Base-by-base conservation (phyloP, 2,797 vertebrate genomes). In the Sebastes kiyomatsui region DNA sequence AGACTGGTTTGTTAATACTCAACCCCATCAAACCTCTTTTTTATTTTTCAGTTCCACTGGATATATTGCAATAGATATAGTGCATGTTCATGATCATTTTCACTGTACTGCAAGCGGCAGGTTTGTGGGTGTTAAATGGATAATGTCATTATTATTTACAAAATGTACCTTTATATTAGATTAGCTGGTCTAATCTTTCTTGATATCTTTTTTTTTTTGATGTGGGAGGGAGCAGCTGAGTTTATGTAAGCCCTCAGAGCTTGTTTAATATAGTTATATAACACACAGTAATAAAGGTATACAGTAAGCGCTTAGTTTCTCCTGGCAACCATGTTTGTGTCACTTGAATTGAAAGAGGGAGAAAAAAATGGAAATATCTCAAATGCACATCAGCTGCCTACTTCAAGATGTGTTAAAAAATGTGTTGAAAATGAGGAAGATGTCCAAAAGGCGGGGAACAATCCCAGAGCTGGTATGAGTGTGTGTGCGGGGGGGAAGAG, bases 371-470 rank as follows among this genome's bases (percentile, higher is more conserved):
- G 2, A 30, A 25, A 76, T 11, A 12, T 18, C 14, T 35, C 4
- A 10, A 49, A 20, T 61, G 32, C 22, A 58, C n/a, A 35, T 82
- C 22, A 72, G 23, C 58, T 69, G 66, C 46, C 65, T 61, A 13
- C 46, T 82, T 70, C 16, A 72, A 73, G 18, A 77, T 6, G 3
- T 72, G 62, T 60, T 55, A n/a, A 75, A 72, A 54, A 52, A 54
- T 35, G 42, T 76, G 61, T 71, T 78, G 46, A 80, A 77, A 87
- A 68, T 79, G 46, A 66, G 33, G 73, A 56, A 71, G 38, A 75
- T 67, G 72, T 91, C 68, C 12, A 61, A 61, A 85, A 81, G 82
- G 65, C 62, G 77, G 49, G 23, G 64, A 86, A 84, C 83, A 88
- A 81, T 77, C 38, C 52, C 61, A 79, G 70, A 55, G 60, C 54